Percentiles rank a stretch among this genome's conserved stretches.
phyloP scores from a whole-genome alignment of 1,140 invertebrate species.

The Anastrepha obliqua region DNA sequence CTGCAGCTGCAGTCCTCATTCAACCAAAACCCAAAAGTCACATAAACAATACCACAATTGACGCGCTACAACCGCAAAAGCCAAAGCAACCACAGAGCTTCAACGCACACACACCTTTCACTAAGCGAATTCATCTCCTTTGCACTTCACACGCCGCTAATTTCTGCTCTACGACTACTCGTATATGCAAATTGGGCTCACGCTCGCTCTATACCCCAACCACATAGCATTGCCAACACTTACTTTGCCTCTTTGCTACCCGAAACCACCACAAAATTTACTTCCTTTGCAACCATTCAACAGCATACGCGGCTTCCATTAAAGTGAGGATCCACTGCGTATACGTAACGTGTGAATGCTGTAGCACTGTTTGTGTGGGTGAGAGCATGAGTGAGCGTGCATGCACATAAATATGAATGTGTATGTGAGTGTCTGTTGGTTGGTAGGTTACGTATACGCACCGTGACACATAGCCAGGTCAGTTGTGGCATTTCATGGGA shows the following conservation, averaged over 20 bases:
- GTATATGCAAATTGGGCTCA: not conserved
- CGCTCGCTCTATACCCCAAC: not conserved
- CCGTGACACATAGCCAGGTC: not conserved
- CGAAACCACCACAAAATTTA: not conserved
- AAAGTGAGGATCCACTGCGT: not conserved
- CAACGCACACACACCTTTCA: constrained; percentile 7
- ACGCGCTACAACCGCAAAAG: constrained; percentile 34
- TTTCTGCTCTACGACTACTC: not conserved
- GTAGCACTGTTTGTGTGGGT: not conserved
- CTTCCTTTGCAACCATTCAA: not conserved
- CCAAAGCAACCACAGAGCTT: constrained; percentile 25
- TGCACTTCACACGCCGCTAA: constrained; percentile 21
- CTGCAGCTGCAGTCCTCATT: not conserved
- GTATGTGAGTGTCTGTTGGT: not conserved
- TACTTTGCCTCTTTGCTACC: not conserved
- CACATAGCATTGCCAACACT: not conserved
- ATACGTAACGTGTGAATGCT: constrained; percentile 3
- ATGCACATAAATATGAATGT: too few species aligned
- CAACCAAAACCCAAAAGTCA: not conserved
- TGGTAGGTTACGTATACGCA: not conserved
- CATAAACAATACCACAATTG: constrained; percentile 36
- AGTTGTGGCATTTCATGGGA: constrained; percentile 39
- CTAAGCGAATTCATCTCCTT: constrained; percentile 31
- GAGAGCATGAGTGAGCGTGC: not conserved
- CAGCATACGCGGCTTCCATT: too few species aligned